phyloP scores from a whole-genome alignment of 2,797 vertebrate genomes.

The Synanceia verrucosa region DNA sequence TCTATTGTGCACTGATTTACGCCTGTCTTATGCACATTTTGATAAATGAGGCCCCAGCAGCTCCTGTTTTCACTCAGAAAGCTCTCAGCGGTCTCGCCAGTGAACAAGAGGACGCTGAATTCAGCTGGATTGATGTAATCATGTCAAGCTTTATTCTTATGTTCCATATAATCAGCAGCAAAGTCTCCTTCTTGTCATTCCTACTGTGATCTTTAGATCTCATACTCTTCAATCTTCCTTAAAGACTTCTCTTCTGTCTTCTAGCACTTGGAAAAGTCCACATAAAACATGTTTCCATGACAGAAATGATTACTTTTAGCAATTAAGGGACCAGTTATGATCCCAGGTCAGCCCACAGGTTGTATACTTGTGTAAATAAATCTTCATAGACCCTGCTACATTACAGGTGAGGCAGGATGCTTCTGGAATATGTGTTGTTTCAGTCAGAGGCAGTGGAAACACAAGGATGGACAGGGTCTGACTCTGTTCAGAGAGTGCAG shows the following conservation, averaged over 20 bases:
- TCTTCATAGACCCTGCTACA: slow-evolving; percentile 1
- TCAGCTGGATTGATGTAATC: not conserved
- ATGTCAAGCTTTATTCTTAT: not conserved
- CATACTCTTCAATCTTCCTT: not conserved
- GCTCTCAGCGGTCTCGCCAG: slow-evolving; percentile 23
- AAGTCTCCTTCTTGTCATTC: not conserved
- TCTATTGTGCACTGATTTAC: not conserved
- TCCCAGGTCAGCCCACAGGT: not conserved
- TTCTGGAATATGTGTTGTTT: slow-evolving; percentile 35
- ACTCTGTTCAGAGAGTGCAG: slow-evolving; percentile 41
- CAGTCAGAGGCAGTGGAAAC: slow-evolving; percentile 52
- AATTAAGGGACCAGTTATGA: not conserved
- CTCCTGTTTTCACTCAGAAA: slow-evolving; percentile 7
- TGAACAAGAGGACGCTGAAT: slow-evolving; percentile 4
- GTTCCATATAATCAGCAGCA: slow-evolving; percentile 17
- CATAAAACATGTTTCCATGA: not conserved
- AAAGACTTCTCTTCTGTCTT: slow-evolving; percentile 10
- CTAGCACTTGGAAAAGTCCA: slow-evolving; percentile 5
- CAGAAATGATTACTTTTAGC: slow-evolving; percentile 1
- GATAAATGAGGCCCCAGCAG: slow-evolving; percentile 21
- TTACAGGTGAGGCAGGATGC: slow-evolving; percentile 37
- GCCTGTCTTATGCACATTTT: not conserved
- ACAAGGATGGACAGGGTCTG: slow-evolving; percentile 18
- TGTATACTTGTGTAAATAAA: not conserved
- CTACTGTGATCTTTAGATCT: slow-evolving; percentile 2